Evolutionary conservation across 1,140 invertebrate genomes (phyloP), one percentile per base, ranked within the genome.

Genomic region (Zelostemma sp.): DNA sequence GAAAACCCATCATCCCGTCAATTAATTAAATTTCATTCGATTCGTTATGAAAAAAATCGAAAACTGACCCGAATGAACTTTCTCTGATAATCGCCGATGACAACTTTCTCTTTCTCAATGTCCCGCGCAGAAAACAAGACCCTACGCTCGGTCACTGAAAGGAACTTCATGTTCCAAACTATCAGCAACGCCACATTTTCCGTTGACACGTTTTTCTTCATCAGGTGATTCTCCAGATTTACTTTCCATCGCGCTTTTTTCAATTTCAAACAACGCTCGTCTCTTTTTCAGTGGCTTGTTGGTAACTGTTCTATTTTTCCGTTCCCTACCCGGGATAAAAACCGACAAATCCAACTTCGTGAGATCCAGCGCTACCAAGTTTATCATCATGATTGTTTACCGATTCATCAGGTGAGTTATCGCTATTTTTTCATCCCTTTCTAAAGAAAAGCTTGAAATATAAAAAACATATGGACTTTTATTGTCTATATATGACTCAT

Each of bases 201-300:
- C 33, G 95, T 97, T 12, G 95, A 96, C 80, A 93, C 94, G 4
- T 97, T 97, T 86, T 97, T 97, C 85, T 93, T 95, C 77, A 95
- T 95, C 68, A 95, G 92, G 92, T 91, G 78, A 78, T 28, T 16
- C n/a, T 69, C 3, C 8, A 4, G 25, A 28, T 3, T 28, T 28
- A 28, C 25, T 28, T 3, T 28, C 8, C 25, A 28, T 31, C 45
- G 28, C 38, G 16, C 5, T 21, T 21, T 33, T 11, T 17, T 18
- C 3, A 46, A 2, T 46, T 17, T 14, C 16, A 9, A 9, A 46
- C 18, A n/a, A n/a, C n/a, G n/a, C n/a, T n/a, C n/a, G n/a, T n/a
- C 19, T 21, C 18, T 61, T 73, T 76, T 88, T 58, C 83, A 93
- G 93, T 74, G 93, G 93, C 11, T 79, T 94, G 11, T 82, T 95